Percentiles rank a stretch among this genome's conserved stretches.
Evolutionary conservation across 2,797 vertebrate genomes (phyloP).

Genomic region (Florisuga fusca): DNA sequence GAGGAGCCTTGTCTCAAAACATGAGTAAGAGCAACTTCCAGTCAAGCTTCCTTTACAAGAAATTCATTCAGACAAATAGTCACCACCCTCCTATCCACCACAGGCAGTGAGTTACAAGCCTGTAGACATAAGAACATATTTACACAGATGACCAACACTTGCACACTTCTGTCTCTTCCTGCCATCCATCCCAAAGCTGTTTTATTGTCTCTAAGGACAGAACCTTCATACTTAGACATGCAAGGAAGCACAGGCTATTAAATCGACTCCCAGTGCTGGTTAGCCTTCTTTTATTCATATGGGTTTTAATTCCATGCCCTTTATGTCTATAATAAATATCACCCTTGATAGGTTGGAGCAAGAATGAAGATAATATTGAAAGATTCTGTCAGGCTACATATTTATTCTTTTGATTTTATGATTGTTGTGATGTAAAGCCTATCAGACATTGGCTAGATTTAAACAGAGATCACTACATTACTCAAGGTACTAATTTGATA

Average conservation of each 20-base stretch:
- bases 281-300: slow-evolving; percentile 4
- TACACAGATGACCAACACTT: neutral
- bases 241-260: neutral
- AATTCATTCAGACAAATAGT: neutral
- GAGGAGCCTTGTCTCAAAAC: neutral
- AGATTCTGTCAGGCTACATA: slow-evolving; percentile 26
- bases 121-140: neutral
- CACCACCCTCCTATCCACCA: neutral
- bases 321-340: slow-evolving; percentile 47
- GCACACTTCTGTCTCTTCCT: neutral
- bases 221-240: neutral
- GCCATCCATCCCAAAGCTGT: neutral
- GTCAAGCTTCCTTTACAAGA: neutral
- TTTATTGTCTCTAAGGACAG: neutral
- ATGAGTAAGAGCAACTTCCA: neutral
- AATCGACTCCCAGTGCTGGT: neutral
- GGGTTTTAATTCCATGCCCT: slow-evolving; percentile 31
- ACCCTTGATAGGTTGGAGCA: neutral
- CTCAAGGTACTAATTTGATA: neutral
- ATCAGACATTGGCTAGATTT: slow-evolving; percentile 7
- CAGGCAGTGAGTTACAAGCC: neutral
- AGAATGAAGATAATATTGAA: slow-evolving; percentile 59
- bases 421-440: slow-evolving; percentile 24
- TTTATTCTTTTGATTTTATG: slow-evolving; percentile 62
- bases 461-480: slow-evolving; percentile 45